Evolutionary conservation across 2,113 vertebrate genomes (phyloP).

Genomic region (Calidris pygmaea): DNA sequence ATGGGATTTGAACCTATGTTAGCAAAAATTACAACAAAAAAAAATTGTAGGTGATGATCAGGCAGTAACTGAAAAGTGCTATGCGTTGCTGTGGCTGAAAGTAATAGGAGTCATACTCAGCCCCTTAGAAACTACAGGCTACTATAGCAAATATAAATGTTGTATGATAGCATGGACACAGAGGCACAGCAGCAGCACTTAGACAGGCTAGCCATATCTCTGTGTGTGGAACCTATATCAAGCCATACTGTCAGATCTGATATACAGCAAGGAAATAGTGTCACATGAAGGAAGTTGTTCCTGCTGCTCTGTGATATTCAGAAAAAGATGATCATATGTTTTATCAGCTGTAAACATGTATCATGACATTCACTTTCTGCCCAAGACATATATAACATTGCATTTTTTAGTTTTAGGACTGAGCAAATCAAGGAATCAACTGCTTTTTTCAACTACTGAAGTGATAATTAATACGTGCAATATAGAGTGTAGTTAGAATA

Average conservation of each 20-base stretch:
- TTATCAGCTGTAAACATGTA: background rate
- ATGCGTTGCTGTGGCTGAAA: background rate
- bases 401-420: background rate
- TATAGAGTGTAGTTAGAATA: background rate
- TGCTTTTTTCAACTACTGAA: background rate
- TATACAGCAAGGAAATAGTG: background rate
- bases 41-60: background rate
- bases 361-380: background rate
- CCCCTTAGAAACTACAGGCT: background rate
- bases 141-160: background rate
- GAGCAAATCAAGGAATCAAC: background rate
- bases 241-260: background rate
- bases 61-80: background rate
- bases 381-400: background rate
- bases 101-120: background rate
- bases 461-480: background rate
- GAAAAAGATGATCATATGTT: background rate
- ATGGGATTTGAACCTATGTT: background rate
- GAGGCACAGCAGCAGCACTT: background rate
- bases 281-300: slow-evolving; percentile 13
- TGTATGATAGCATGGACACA: background rate
- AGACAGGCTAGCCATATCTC: background rate
- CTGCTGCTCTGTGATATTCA: background rate
- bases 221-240: background rate
- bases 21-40: background rate